Conservation (phyloP, 2,888 invertebrate genomes). For the Bruchidius siliquastri region DNA sequence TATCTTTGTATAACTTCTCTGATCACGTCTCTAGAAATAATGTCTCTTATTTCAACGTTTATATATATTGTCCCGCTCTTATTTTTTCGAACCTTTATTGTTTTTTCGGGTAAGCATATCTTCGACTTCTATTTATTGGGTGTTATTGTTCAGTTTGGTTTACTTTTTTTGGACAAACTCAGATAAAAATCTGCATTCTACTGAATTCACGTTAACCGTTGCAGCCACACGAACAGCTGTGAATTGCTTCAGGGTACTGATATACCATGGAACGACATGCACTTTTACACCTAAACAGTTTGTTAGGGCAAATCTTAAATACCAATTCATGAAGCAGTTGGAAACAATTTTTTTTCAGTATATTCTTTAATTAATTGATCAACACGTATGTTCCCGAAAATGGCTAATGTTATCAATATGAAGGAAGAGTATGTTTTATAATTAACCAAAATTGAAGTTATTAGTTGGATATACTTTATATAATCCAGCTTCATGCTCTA, state of each 20-base stretch:
- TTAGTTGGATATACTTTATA: no score
- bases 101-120: constrained; percentile 24
- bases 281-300: no score
- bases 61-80: constrained; percentile 23
- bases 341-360: no score
- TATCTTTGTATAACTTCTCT: neutral
- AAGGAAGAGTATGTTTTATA: no score
- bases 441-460: no score
- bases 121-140: constrained; percentile 27
- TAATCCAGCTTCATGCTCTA: no score
- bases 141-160: constrained; percentile 7
- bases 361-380: no score
- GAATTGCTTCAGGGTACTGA: neutral
- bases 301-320: no score
- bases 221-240: neutral
- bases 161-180: neutral
- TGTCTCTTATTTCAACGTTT: constrained; percentile 13
- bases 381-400: no score
- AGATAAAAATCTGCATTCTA: neutral
- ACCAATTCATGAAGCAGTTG: no score
- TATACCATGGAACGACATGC: neutral
- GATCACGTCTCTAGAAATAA: neutral
- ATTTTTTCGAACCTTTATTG: constrained; percentile 13
- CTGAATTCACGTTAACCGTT: neutral
- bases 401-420: no score